Percentiles rank a stretch among this genome's conserved stretches.
Evolutionary conservation across 2,888 invertebrate species (phyloP).

Genomic region (Archips xylosteana): DNA sequence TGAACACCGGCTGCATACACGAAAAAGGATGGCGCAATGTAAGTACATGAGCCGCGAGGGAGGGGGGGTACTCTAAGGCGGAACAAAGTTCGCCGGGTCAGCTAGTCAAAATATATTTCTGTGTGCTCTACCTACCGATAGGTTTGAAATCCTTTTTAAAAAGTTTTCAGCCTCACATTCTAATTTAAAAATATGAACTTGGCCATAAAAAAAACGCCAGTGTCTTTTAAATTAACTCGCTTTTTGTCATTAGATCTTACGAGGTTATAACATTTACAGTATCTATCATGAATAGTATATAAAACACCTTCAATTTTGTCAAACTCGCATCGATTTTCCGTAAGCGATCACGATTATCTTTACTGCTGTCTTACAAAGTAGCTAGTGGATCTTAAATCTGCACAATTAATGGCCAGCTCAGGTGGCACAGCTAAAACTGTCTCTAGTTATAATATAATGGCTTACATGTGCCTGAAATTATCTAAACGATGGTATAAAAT

Average conservation of each 20-base stretch:
- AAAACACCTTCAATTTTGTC: background rate
- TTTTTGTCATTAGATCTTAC: background rate
- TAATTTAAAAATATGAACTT: background rate
- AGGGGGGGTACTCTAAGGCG: no score
- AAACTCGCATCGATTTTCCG: background rate
- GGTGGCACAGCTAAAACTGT: slow-evolving; percentile 60
- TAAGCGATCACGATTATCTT: slow-evolving; percentile 7
- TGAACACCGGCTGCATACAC: no score
- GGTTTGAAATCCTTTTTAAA: no score
- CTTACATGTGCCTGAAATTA: slow-evolving; percentile 48
- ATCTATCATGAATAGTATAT: no score
- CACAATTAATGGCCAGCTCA: slow-evolving; percentile 58
- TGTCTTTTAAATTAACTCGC: background rate
- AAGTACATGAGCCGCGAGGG: no score
- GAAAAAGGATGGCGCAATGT: no score
- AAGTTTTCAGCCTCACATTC: no score
- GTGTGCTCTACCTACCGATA: no score
- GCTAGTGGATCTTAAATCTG: slow-evolving; percentile 63
- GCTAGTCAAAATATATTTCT: no score
- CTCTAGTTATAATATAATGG: slow-evolving; percentile 22
- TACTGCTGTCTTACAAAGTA: slow-evolving; percentile 55
- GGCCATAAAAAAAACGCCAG: background rate
- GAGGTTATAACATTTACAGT: no score
- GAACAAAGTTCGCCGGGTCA: no score
- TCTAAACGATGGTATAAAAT: slow-evolving; percentile 21